phyloP scores from a whole-genome alignment of 2,797 vertebrate genomes.

The Podargus strigoides region DNA sequence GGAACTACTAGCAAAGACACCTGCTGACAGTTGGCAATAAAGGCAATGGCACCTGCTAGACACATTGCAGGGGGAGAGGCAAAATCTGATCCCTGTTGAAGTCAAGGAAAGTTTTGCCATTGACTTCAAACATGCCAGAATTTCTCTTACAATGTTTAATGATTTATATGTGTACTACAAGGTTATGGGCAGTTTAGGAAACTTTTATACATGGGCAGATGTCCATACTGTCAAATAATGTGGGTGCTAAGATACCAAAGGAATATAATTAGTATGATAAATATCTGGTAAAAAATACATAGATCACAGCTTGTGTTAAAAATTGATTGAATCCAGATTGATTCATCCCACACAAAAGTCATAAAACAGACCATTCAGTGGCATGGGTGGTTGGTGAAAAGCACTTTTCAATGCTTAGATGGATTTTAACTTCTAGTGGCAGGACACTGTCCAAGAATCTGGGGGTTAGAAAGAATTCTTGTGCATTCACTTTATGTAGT shows the following conservation, averaged over 20 bases:
- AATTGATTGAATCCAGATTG: background rate
- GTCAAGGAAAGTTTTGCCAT: background rate
- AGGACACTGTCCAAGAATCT: background rate
- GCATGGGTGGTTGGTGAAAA: background rate
- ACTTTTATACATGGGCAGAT: background rate
- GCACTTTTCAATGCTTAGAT: background rate
- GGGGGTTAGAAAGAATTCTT: background rate
- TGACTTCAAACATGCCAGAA: background rate
- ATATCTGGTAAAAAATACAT: background rate
- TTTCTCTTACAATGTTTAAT: background rate
- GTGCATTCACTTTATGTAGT: background rate
- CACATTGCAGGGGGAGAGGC: background rate
- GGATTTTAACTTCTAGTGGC: background rate
- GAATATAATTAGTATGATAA: background rate
- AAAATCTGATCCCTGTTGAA: constrained; percentile 2
- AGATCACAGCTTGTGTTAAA: background rate
- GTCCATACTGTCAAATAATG: background rate
- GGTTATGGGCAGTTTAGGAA: background rate
- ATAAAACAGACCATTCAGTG: background rate
- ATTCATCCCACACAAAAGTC: background rate
- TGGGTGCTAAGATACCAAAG: background rate
- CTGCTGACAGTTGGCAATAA: constrained; percentile 17
- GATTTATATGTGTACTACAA: background rate
- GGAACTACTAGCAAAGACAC: background rate
- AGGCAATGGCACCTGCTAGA: background rate